Conservation (phyloP, 2,888 invertebrate genomes). For the Thysanoteuthis rhombus region DNA sequence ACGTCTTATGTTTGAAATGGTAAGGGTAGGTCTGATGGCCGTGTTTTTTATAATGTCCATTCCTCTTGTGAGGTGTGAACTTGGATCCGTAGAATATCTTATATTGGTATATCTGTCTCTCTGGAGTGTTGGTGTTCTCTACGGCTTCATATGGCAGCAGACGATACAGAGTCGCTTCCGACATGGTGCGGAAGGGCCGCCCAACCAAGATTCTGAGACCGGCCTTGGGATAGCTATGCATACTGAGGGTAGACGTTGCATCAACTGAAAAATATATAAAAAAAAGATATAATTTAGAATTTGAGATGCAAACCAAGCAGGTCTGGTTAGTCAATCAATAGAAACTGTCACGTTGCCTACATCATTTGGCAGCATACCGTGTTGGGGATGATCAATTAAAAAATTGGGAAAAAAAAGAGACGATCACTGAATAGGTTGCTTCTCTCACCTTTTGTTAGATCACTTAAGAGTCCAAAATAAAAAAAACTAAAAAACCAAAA, state of each 20-base stretch:
- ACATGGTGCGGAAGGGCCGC: neutral
- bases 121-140: conserved; percentile 22
- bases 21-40: neutral
- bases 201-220: conserved; percentile 19
- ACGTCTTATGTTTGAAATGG: neutral
- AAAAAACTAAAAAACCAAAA: too few species aligned
- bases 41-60: neutral
- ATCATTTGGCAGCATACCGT: too few species aligned
- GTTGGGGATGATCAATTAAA: too few species aligned
- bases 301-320: too few species aligned
- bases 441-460: too few species aligned
- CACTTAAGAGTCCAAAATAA: too few species aligned
- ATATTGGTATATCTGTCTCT: conserved; percentile 1
- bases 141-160: conserved; percentile 29
- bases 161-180: conserved; percentile 1
- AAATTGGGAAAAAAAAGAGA: too few species aligned
- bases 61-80: conserved; percentile 18
- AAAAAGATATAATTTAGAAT: neutral
- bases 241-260: neutral
- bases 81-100: conserved; percentile 22
- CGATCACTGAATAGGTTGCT: too few species aligned
- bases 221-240: neutral
- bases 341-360: too few species aligned
- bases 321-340: too few species aligned
- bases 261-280: neutral